A percentile compares a stretch with the other conserved stretches of the same genome.
Evolutionary conservation across 2,888 invertebrate genomes (phyloP).

Genomic region (Prosopocoilus inquinatus): DNA sequence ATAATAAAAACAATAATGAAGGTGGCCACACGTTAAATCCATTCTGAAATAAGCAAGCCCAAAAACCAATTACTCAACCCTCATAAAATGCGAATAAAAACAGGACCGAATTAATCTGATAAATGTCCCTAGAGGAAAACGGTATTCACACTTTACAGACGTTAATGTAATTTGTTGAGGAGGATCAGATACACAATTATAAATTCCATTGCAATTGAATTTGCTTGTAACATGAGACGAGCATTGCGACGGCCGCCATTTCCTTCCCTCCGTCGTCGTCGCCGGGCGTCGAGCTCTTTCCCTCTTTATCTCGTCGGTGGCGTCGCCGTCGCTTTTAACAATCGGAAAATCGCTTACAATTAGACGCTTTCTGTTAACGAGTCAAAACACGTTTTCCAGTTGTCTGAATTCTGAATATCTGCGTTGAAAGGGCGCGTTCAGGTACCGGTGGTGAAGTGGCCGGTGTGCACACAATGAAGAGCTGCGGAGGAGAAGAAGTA

Average conservation of each 20-base stretch:
- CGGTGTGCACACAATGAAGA: slow-evolving; percentile 32
- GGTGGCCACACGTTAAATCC: no score
- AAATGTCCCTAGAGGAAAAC: slow-evolving; percentile 2
- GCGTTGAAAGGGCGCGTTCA: slow-evolving; percentile 23
- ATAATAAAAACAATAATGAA: no score
- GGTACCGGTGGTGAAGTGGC: slow-evolving; percentile 32
- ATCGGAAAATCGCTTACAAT: background rate
- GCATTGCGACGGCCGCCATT: slow-evolving; percentile 27
- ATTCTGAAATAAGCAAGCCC: no score
- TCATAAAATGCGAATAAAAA: background rate
- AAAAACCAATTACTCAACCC: background rate
- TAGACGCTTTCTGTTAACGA: slow-evolving; percentile 10
- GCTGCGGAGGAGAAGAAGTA: slow-evolving; percentile 24
- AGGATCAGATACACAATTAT: slow-evolving; percentile 42
- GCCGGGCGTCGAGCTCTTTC: slow-evolving; percentile 12
- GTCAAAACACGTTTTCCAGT: slow-evolving; percentile 25
- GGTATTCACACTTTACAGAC: slow-evolving; percentile 31
- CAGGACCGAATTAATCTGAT: background rate
- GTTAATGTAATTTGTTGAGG: slow-evolving; percentile 43
- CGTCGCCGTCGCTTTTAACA: background rate
- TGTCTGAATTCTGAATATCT: slow-evolving; percentile 21
- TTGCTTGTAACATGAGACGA: slow-evolving; percentile 39
- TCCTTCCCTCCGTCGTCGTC: slow-evolving; percentile 18
- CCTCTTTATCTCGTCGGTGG: background rate
- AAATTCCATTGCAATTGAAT: slow-evolving; percentile 46